Conservation (phyloP, 2,888 invertebrate genomes). For the Rhogogaster chlorosoma region DNA sequence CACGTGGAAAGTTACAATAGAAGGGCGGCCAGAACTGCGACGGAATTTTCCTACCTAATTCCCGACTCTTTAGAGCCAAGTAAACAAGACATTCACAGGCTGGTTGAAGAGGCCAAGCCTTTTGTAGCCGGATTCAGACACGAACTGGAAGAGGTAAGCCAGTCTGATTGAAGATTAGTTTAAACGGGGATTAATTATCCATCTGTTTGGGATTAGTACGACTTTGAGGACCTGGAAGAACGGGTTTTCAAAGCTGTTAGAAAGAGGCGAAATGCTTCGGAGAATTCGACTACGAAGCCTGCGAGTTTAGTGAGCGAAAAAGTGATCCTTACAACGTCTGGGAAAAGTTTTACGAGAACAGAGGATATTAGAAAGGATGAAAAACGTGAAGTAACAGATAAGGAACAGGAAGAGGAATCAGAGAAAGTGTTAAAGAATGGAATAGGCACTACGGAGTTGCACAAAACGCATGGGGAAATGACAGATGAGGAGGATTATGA, state of each 20-base stretch:
- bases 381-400: background rate
- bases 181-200: background rate
- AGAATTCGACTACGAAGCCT: background rate
- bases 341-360: background rate
- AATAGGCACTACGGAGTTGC: background rate
- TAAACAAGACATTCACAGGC: conserved; percentile 32
- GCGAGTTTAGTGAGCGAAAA: background rate
- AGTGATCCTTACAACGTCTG: background rate
- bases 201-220: background rate
- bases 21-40: conserved; percentile 58
- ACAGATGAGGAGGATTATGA: conserved; percentile 72
- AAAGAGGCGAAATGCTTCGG: background rate
- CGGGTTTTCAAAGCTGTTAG: conserved; percentile 20
- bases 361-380: background rate
- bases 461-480: background rate
- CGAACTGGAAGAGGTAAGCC: conserved; percentile 63
- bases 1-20: conserved; percentile 70
- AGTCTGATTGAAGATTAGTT: background rate
- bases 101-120: conserved; percentile 60
- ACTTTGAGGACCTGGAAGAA: conserved; percentile 32
- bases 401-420: background rate
- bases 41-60: conserved; percentile 25
- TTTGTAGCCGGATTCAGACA: conserved; percentile 68
- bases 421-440: background rate
- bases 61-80: background rate